phyloP scores from a whole-genome alignment of 2,113 vertebrate species.

The Tympanuchus pallidicinctus region DNA sequence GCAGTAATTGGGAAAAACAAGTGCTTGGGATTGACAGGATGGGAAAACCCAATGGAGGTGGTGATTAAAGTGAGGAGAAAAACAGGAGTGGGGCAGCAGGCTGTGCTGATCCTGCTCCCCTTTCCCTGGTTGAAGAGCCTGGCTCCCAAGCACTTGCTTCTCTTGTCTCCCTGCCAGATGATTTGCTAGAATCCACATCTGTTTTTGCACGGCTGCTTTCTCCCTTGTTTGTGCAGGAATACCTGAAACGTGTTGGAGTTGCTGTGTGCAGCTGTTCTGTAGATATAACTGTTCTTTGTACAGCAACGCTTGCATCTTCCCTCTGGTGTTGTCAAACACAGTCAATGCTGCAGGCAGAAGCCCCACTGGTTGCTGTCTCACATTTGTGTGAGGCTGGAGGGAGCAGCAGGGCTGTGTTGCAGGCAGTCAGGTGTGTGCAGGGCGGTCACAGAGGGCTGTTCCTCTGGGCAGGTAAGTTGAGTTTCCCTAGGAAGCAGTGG shows the following conservation, averaged over 20 bases:
- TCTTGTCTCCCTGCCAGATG: neutral
- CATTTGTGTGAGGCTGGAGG: neutral
- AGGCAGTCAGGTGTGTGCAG: neutral
- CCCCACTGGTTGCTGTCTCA: fast-evolving
- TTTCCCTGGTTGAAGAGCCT: fast-evolving
- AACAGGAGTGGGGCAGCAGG: neutral
- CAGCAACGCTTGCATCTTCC: neutral
- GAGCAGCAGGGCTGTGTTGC: neutral
- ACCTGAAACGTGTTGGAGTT: neutral
- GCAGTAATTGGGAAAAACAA: neutral
- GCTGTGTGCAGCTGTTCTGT: fast-evolving
- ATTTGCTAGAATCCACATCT: neutral
- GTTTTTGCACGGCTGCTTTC: neutral
- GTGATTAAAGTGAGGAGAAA: neutral
- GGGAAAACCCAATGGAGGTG: neutral
- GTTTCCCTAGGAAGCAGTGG: neutral
- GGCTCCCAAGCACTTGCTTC: neutral
- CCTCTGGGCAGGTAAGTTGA: neutral
- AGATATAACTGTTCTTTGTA: fast-evolving
- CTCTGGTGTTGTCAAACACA: fast-evolving
- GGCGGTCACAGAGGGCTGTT: neutral
- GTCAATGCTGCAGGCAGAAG: neutral
- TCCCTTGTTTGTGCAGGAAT: neutral
- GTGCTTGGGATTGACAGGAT: neutral
- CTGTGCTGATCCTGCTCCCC: neutral